Evolutionary conservation across 2,888 invertebrate genomes (phyloP), one percentile per base, ranked within the genome.

Genomic region (Anagyrus pseudococci): DNA sequence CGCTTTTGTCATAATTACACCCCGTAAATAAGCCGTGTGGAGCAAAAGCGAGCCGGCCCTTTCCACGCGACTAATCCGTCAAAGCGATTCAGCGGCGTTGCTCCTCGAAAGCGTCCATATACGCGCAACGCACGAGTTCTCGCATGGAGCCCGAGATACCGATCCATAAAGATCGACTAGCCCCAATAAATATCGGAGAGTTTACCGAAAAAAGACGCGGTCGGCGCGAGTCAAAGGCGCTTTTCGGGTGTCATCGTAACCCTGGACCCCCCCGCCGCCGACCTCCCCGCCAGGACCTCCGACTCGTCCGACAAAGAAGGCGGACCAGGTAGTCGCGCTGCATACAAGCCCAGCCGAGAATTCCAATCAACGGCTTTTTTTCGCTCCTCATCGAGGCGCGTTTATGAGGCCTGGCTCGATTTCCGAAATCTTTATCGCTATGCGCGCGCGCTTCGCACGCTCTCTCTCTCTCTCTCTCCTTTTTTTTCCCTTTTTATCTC

Each of bases 301-400:
- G n/a, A n/a, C n/a, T n/a, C n/a, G n/a, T n/a, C 29, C 29, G 29
- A 29, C 10, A 29, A 29, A 29, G 10, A 29, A 29, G n/a, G n/a
- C n/a, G n/a, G n/a, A n/a, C n/a, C n/a, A n/a, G n/a, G n/a, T n/a
- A n/a, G n/a, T n/a, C n/a, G n/a, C n/a, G n/a, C n/a, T 2, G 29
- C 17, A 10, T 7, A 25, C 25, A 71, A 67, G 74, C 74, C 75
- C 69, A 70, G 70, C 75, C 74, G 74, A n/a, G n/a, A 75, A 77
- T 77, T 76, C 77, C 75, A 72, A 75, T 77, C 77, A 73, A 73
- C 75, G 70, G 72, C 72, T 75, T 75, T 77, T 78, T 58, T 41
- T 48, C 47, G 20, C 15, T 6, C 17, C 8, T n/a, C 29, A 29
- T 29, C 10, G 29, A 10, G 29, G 37, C 40, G 46, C 52, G 26